Evolutionary conservation across 2,113 vertebrate genomes (phyloP).

Genomic region (Vulpes lagopus): DNA sequence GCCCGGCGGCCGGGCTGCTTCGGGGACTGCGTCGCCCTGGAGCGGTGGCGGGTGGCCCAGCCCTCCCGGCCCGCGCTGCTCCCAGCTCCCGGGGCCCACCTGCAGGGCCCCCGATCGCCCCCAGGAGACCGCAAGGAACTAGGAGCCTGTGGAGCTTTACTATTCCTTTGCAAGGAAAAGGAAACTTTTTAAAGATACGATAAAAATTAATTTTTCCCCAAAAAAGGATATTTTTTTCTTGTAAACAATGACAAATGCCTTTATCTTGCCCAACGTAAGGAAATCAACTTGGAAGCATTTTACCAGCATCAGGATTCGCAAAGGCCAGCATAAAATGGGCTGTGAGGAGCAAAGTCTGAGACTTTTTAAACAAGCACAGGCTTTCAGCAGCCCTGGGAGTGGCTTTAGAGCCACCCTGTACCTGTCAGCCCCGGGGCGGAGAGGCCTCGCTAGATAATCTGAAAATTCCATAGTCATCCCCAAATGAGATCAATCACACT

Average conservation of each 20-base stretch:
- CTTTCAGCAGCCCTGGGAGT: conserved; percentile 52
- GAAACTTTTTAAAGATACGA: neutral
- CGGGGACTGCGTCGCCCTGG: too few relatives aligned
- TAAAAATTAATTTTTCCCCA: neutral
- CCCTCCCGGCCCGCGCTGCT: too few relatives aligned
- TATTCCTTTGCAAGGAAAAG: neutral
- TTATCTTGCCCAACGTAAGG: neutral
- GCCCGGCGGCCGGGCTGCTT: too few relatives aligned
- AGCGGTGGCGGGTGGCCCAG: too few relatives aligned
- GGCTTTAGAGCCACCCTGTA: neutral
- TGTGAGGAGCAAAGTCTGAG: conserved; percentile 63
- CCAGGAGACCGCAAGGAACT: neutral
- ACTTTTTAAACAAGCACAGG: conserved; percentile 59
- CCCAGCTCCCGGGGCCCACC: too few relatives aligned
- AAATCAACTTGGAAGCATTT: conserved; percentile 44
- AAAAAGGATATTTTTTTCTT: conserved; percentile 24
- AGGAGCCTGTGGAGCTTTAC: conserved; percentile 30
- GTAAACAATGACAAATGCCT: neutral
- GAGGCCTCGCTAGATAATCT: conserved; percentile 69
- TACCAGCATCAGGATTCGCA: conserved; percentile 67
- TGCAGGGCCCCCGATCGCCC: too few relatives aligned
- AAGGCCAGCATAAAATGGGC: conserved; percentile 59
- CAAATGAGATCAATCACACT: conserved; percentile 80
- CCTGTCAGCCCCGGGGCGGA: neutral
- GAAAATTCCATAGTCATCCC: conserved; percentile 74